Percentiles rank a stretch among this genome's conserved stretches.
Conservation (phyloP, 1,140 invertebrate species). For the Oryctes rhinoceros region DNA sequence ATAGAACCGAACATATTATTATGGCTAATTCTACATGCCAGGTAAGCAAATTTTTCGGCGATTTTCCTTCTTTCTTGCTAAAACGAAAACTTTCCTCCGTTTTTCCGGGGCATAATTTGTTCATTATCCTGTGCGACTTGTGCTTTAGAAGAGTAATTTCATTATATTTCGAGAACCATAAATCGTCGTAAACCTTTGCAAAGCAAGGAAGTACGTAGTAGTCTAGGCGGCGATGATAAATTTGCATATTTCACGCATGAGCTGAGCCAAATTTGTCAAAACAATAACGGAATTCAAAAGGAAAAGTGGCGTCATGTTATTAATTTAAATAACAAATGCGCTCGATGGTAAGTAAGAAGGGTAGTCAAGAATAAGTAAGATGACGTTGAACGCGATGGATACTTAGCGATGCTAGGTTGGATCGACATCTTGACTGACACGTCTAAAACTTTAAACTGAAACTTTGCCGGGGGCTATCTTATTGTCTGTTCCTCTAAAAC, state of each 20-base stretch:
- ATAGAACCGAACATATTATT: slow-evolving; percentile 14
- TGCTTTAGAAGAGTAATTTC: slow-evolving; percentile 3
- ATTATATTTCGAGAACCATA: slow-evolving; percentile 14
- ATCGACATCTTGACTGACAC: not conserved
- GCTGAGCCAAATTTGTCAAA: slow-evolving; percentile 35
- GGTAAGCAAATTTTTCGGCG: not conserved
- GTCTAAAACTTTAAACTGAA: slow-evolving; percentile 8
- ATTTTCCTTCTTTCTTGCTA: not conserved
- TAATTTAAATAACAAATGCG: slow-evolving; percentile 33
- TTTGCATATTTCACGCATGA: slow-evolving; percentile 34
- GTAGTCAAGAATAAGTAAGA: not conserved
- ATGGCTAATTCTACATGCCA: not conserved
- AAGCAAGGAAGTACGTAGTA: not conserved
- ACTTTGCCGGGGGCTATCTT: not conserved
- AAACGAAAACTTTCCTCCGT: not conserved
- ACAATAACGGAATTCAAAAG: slow-evolving; percentile 26
- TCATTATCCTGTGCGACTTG: slow-evolving; percentile 21
- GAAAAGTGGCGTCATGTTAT: slow-evolving; percentile 26
- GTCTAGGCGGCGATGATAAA: slow-evolving; percentile 26
- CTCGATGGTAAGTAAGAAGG: not conserved
- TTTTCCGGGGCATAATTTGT: not conserved
- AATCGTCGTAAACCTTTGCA: slow-evolving; percentile 21
- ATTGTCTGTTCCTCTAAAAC: not conserved
- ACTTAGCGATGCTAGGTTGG: not conserved
- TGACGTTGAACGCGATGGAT: not conserved